These are phyloP conservation scores for Scaptodrosophila latifasciaeformis DNA, from an alignment of 2,888 invertebrate species.

Conservation along the genomic window DNA sequence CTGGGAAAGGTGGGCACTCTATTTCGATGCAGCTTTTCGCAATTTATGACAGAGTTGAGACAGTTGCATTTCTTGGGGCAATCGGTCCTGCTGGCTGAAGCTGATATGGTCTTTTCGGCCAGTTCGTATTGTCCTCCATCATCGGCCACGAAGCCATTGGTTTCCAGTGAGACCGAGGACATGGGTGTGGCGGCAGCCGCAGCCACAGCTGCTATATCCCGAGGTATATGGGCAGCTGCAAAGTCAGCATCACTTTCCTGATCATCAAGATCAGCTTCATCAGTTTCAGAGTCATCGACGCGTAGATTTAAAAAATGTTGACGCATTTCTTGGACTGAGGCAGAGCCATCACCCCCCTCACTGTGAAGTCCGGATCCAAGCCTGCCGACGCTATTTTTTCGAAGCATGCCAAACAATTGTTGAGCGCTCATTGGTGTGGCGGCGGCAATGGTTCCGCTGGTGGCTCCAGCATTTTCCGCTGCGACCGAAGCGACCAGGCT, in stretches of 20 bases:
- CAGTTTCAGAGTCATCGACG: conserved; percentile 46
- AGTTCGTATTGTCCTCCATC: conserved; percentile 71
- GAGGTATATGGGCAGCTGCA: conserved; percentile 41
- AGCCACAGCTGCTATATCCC: conserved; percentile 37
- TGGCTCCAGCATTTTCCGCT: not conserved
- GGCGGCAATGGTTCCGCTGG: conserved; percentile 4
- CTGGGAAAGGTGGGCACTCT: conserved; percentile 84
- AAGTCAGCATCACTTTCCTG: conserved; percentile 42
- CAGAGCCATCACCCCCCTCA: conserved; percentile 18
- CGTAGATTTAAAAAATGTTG: conserved; percentile 41
- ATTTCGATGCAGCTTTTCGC: conserved; percentile 82
- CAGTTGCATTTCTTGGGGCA: conserved; percentile 84
- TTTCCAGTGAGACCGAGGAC: conserved; percentile 65
- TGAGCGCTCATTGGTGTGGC: conserved; percentile 31
- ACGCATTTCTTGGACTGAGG: conserved; percentile 31
- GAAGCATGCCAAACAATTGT: conserved; percentile 66
- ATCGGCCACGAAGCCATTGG: conserved; percentile 69
- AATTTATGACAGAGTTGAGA: conserved; percentile 84
- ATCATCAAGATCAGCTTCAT: conserved; percentile 18
- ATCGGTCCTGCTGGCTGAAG: conserved; percentile 40
- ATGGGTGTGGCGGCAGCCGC: conserved; percentile 13
- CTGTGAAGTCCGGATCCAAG: no score
- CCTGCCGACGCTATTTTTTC: conserved; percentile 45
- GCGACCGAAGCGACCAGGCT: conserved; percentile 37
- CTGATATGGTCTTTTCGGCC: conserved; percentile 55